Evolutionary conservation across 2,113 vertebrate species (phyloP), one percentile per base, ranked within the genome.

Genomic region (Periophthalmodon schlosseri): DNA sequence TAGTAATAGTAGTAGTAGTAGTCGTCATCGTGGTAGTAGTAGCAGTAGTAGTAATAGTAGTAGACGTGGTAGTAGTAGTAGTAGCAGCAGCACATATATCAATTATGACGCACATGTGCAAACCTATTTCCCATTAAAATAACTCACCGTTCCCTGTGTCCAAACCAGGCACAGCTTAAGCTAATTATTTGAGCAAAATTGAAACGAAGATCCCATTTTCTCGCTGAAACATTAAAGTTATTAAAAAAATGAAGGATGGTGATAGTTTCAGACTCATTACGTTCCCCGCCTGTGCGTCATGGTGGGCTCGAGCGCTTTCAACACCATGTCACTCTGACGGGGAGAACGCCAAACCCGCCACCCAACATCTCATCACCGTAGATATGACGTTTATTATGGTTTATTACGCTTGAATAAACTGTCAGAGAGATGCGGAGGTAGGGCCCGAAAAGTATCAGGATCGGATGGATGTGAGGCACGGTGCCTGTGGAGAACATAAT

Each of bases 241-340:
- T 88, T 78, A 70, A 44, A 71, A 33, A 54, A n/a, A 74, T 79
- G 82, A 90, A 74, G 66, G 57, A 87, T 84, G 66, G 33, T 54
- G 74, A 39, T 64, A 66, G 50, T 21, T 81, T 69, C 74, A 78
- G 60, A 81, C 44, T 68, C 77, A 82, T 90, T 77, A 77, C 82
- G 83, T 46, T 44, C 33, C 11, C 39, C 2, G 77, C 81, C 78
- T 78, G 70, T 69, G 50, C 56, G 10, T 60, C 20, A 33, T 15
- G 34, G 74, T 69, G 67, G 60, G 46, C 61, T 3, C 10, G 77
- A 66, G n/a, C n/a, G n/a, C n/a, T n/a, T n/a, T n/a, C 28, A 28
- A 75, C 70, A 20, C 57, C 5, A 9, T 54, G 44, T 82, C 73
- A 70, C 56, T 0, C n/a, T 36, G 56, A 76, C 34, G 7, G 0